phyloP scores from a whole-genome alignment of 2,113 vertebrate genomes.

The Malurus melanocephalus region DNA sequence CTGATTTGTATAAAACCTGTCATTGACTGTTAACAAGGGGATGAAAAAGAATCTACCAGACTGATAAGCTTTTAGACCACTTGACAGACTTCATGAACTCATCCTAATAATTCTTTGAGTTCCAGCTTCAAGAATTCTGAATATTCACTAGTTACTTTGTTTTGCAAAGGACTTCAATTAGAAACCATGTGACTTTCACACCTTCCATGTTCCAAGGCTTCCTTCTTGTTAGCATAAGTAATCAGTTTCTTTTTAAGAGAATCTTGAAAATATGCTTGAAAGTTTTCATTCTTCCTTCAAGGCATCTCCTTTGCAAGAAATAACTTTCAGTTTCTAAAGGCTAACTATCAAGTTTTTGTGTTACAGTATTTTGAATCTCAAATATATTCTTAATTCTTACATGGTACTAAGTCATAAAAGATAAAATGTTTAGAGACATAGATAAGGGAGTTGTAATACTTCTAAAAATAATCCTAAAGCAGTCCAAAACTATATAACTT shows the following conservation, averaged over 20 bases:
- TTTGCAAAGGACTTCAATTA: background rate
- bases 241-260: background rate
- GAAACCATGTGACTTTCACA: background rate
- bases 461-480: background rate
- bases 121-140: background rate
- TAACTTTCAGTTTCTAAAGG: background rate
- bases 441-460: background rate
- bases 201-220: background rate
- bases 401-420: background rate
- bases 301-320: background rate
- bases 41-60: background rate
- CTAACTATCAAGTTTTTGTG: background rate
- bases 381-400: background rate
- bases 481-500: background rate
- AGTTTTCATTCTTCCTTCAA: background rate
- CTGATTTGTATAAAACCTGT: background rate
- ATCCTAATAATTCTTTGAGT: background rate
- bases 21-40: background rate
- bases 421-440: background rate
- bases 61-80: background rate
- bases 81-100: background rate
- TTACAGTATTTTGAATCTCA: background rate
- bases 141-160: background rate
- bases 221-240: background rate
- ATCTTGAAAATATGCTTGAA: background rate